These are phyloP conservation scores for Ciona savignyi DNA, from an alignment of 23 tunicate species.

Conservation along the genomic window DNA sequence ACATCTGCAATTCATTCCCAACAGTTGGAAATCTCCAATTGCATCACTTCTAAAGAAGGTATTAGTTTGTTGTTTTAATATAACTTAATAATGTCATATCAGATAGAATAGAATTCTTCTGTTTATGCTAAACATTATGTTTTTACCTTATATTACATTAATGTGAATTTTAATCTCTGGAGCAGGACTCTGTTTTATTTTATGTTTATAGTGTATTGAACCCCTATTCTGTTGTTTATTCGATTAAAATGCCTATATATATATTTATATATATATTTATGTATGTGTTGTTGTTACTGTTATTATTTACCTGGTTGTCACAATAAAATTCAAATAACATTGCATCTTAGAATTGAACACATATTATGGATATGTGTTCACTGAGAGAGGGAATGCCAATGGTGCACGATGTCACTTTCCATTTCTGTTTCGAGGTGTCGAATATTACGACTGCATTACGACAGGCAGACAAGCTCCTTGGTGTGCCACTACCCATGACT, in stretches of 20 bases:
- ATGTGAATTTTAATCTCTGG: too few relatives aligned
- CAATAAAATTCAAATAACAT: neutral
- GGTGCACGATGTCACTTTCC: constrained; percentile 75
- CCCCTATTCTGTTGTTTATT: too few relatives aligned
- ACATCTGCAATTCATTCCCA: neutral
- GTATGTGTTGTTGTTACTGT: neutral
- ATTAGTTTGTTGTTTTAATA: too few relatives aligned
- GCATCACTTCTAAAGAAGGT: neutral
- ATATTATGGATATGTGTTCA: constrained; percentile 51
- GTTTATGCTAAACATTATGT: too few relatives aligned
- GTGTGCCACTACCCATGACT: constrained; percentile 71
- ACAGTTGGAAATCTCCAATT: neutral
- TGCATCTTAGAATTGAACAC: constrained; percentile 13
- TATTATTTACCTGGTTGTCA: neutral
- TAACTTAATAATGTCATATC: too few relatives aligned
- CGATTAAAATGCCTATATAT: too few relatives aligned
- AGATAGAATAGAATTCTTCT: too few relatives aligned
- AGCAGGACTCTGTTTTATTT: too few relatives aligned
- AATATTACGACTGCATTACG: constrained; percentile 31
- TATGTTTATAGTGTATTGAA: too few relatives aligned
- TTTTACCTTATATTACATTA: too few relatives aligned
- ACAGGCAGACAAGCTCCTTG: constrained; percentile 19
- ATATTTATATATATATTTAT: too few relatives aligned
- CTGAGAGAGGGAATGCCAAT: constrained; percentile 46
- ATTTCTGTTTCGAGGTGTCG: constrained; percentile 22